A percentile compares a stretch with the other conserved stretches of the same genome.
Conservation (phyloP, 2,888 invertebrate genomes). For the Phasia obesa region DNA sequence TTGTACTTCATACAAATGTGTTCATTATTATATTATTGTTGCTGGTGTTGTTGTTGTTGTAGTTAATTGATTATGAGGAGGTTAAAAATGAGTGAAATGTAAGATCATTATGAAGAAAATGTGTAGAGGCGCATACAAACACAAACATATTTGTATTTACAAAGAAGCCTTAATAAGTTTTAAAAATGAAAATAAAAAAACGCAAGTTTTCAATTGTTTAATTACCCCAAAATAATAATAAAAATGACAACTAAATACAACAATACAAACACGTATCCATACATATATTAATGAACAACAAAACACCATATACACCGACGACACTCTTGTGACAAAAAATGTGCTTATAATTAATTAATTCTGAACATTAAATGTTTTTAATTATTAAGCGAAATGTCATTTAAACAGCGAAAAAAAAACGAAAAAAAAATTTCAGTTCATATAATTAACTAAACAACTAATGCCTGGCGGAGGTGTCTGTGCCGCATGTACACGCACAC, state of each 20-base stretch:
- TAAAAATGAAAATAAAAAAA: slow-evolving; percentile 48
- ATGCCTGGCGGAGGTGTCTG: slow-evolving; percentile 55
- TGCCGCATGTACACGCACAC: slow-evolving; percentile 35
- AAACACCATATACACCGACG: slow-evolving; percentile 20
- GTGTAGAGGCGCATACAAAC: background rate
- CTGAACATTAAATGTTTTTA: slow-evolving; percentile 63
- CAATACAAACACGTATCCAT: no score
- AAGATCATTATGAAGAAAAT: slow-evolving; percentile 58
- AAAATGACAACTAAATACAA: slow-evolving; percentile 32
- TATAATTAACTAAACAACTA: slow-evolving; percentile 50
- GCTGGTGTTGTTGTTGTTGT: slow-evolving; percentile 58
- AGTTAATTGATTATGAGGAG: slow-evolving; percentile 69
- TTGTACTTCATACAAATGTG: slow-evolving; percentile 61
- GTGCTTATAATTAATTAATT: slow-evolving; percentile 63
- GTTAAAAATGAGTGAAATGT: slow-evolving; percentile 69
- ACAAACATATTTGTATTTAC: background rate
- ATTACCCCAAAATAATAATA: slow-evolving; percentile 63
- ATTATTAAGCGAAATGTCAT: slow-evolving; percentile 62
- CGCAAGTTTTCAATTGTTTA: slow-evolving; percentile 68
- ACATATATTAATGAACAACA: slow-evolving; percentile 46
- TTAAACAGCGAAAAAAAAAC: slow-evolving; percentile 31
- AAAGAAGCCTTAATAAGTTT: slow-evolving; percentile 37
- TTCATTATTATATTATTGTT: slow-evolving; percentile 64
- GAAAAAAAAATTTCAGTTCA: slow-evolving; percentile 27
- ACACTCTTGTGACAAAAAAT: background rate